Conservation (phyloP, 2,797 vertebrate genomes). For the Sphenopsis melanotis region DNA sequence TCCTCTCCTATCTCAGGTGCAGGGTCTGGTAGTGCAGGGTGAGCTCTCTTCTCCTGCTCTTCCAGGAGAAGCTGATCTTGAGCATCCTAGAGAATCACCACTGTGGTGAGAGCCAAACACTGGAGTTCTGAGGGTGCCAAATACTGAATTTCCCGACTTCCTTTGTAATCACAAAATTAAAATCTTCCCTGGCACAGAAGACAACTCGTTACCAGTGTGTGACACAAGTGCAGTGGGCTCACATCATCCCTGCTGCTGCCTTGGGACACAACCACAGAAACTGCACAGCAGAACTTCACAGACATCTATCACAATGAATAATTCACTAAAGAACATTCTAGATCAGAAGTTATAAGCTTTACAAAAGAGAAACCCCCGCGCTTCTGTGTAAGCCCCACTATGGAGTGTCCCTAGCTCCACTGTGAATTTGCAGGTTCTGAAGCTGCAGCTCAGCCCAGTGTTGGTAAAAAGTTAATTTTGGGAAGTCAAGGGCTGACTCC, state of each 20-base stretch:
- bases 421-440: neutral
- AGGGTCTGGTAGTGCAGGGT: neutral
- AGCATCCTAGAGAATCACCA: neutral
- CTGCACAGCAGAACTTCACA: neutral
- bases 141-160: neutral
- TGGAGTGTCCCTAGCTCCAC: neutral
- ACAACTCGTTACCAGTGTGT: neutral
- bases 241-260: neutral
- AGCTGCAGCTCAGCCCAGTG: neutral
- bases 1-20: neutral
- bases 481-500: neutral
- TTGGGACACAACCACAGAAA: neutral
- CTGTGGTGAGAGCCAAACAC: neutral
- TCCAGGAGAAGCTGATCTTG: neutral
- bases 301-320: neutral
- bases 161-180: neutral
- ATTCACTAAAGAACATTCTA: neutral
- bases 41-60: neutral
- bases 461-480: neutral
- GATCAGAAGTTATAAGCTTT: neutral
- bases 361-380: neutral
- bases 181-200: neutral
- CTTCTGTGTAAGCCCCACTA: neutral
- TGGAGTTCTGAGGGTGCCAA: neutral
- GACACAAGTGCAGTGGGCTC: neutral